These are phyloP conservation scores for Halyomorpha halys DNA, from an alignment of 1,140 invertebrate species.

Conservation along the genomic window DNA sequence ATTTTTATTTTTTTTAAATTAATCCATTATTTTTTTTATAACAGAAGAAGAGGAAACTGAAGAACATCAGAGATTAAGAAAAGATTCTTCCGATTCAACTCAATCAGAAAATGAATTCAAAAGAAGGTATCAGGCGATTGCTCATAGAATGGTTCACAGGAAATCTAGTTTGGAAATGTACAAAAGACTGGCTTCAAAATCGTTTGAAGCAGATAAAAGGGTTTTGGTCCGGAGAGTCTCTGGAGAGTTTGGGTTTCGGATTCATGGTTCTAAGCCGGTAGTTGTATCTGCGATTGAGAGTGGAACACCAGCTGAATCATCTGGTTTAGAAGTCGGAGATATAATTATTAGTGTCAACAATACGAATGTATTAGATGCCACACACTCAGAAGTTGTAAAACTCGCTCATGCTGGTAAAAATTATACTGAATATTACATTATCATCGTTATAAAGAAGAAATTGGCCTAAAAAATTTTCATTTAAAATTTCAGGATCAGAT, in stretches of 20 bases:
- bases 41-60: slow-evolving; percentile 31
- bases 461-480: not conserved
- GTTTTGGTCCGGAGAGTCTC: slow-evolving; percentile 69
- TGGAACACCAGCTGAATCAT: slow-evolving; percentile 78
- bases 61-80: slow-evolving; percentile 37
- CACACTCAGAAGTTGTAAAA: slow-evolving; percentile 89
- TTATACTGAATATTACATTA: no score
- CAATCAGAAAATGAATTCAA: slow-evolving; percentile 77
- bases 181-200: slow-evolving; percentile 66
- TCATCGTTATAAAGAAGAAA: no score
- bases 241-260: slow-evolving; percentile 89
- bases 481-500: slow-evolving; percentile 43
- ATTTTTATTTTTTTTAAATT: not conserved
- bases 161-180: slow-evolving; percentile 88
- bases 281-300: slow-evolving; percentile 90
- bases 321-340: slow-evolving; percentile 85
- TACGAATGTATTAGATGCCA: slow-evolving; percentile 78
- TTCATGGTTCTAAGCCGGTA: slow-evolving; percentile 89
- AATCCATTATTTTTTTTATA: not conserved
- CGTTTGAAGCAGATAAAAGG: slow-evolving; percentile 77
- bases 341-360: slow-evolving; percentile 88
- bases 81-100: slow-evolving; percentile 59
- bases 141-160: slow-evolving; percentile 79
- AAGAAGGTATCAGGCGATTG: slow-evolving; percentile 73
- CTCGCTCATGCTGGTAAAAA: slow-evolving; percentile 68